Evolutionary conservation across 2,113 vertebrate species (phyloP), one percentile per base, ranked within the genome.

Genomic region (Ramphastos sulfuratus): DNA sequence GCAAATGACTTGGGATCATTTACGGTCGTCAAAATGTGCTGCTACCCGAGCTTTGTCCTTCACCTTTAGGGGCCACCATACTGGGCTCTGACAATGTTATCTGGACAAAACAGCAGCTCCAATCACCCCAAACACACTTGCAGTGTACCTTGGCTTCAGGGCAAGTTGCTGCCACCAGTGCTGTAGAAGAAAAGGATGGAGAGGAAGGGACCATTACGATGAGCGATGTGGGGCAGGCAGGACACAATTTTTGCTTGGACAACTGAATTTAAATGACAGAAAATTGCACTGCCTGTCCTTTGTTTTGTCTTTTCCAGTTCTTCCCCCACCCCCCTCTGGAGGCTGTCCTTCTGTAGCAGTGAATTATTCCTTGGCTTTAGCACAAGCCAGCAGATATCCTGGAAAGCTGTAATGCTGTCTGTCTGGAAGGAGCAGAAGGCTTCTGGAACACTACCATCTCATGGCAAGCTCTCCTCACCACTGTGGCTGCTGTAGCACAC

Each of bases 51-150:
- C 82, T 85, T 79, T 95, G 91, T 92, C 80, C 25, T 79, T 95
- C 89, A 82, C 61, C 82, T 94, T 93, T 25, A 82, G 89, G 69
- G 78, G 60, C 64, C 50, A 80, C 67, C 74, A 16, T 54, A 80
- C 75, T 96, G 46, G 11, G 64, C 85, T 83, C 86, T 90, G 75
- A 97, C 95, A 95, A 93, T 87, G 95, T 96, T 97, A 97, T 96
- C 97, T 95, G 27, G 85, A 55, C 79, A 60, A 58, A 94, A 17
- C 95, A 97, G 95, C 82, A 82, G 85, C 75, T 72, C 75, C 70
- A 71, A 78, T 92, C 37, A 81, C 27, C 71, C 89, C 89, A 64
- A 35, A 79, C 81, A 90, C 19, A 33, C 82, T 87, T 71, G 90
- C 77, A 89, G 66, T 92, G 76, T 78, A 75, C 72, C 87, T 60